Conservation (phyloP, 2,113 vertebrate genomes). For the Vulpes ferrilata region DNA sequence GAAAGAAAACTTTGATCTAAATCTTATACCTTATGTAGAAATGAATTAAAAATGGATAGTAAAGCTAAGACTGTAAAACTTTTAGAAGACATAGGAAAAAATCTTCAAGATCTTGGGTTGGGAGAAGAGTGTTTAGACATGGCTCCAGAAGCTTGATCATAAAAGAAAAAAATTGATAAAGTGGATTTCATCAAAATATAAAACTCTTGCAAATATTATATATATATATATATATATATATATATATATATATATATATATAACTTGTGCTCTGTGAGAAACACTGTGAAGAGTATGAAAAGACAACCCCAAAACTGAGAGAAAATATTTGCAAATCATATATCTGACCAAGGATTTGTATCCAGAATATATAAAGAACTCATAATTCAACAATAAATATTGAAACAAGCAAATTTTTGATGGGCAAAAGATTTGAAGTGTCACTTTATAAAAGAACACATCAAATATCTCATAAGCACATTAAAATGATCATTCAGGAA, state of each 20-base stretch:
- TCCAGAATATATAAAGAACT: conserved; percentile 26
- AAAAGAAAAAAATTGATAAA: conserved; percentile 28
- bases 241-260: not conserved
- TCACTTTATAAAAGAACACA: not conserved
- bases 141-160: not conserved
- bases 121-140: not conserved
- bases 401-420: conserved; percentile 20
- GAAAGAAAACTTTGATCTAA: not conserved
- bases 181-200: conserved; percentile 2
- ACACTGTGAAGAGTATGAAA: conserved; percentile 2
- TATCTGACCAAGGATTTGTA: conserved; percentile 22
- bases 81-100: conserved; percentile 13
- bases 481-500: conserved; percentile 39
- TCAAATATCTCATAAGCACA: conserved; percentile 8
- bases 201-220: not conserved
- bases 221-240: not conserved
- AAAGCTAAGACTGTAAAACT: not conserved
- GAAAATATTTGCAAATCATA: conserved; percentile 50
- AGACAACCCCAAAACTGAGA: not conserved
- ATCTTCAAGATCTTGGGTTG: not conserved
- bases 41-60: conserved; percentile 12
- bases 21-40: not conserved
- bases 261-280: not conserved
- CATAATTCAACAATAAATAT: not conserved
- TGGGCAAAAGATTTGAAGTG: conserved; percentile 26